A percentile compares a stretch with the other conserved stretches of the same genome.
Conservation (phyloP, 1,140 invertebrate species). For the Apis florea region DNA sequence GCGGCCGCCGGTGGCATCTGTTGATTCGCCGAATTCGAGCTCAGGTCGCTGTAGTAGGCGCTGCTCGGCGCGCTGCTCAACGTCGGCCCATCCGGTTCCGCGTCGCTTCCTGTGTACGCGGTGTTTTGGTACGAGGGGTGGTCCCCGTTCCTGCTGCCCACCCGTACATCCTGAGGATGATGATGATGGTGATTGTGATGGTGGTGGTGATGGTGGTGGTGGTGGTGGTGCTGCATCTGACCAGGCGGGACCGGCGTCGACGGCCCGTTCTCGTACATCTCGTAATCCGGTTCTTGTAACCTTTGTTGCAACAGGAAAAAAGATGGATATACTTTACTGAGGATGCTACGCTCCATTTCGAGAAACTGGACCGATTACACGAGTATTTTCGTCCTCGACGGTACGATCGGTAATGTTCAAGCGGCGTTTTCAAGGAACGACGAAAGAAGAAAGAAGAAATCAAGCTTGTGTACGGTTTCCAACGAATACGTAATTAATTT, state of each 20-base stretch:
- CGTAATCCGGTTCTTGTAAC: constrained; percentile 79
- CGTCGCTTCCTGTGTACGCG: constrained; percentile 84
- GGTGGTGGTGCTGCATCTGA: constrained; percentile 73
- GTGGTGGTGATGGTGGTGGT: constrained; percentile 70
- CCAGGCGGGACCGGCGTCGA: constrained; percentile 69
- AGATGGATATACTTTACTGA: too few relatives aligned
- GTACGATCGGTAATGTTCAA: too few relatives aligned
- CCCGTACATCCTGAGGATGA: constrained; percentile 68
- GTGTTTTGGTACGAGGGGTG: constrained; percentile 86
- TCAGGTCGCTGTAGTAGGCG: constrained; percentile 86
- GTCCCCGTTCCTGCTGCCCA: constrained; percentile 76
- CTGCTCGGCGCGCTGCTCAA: constrained; percentile 85
- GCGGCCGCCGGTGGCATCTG: constrained; percentile 59
- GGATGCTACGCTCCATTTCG: not conserved
- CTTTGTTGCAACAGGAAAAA: constrained; percentile 51
- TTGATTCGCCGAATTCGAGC: constrained; percentile 73
- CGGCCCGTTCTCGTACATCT: constrained; percentile 80
- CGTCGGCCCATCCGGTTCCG: constrained; percentile 84
- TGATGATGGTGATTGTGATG: constrained; percentile 70
- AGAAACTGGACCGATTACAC: not conserved
- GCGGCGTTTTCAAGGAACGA: too few relatives aligned
- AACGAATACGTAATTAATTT: not conserved
- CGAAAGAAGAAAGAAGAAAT: too few relatives aligned
- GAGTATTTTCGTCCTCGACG: too few relatives aligned
- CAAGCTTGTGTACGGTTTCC: too few relatives aligned